These are phyloP conservation scores for Xestoiulus laeticollis DNA, from an alignment of 2,888 invertebrate genomes.

Conservation along the genomic window DNA sequence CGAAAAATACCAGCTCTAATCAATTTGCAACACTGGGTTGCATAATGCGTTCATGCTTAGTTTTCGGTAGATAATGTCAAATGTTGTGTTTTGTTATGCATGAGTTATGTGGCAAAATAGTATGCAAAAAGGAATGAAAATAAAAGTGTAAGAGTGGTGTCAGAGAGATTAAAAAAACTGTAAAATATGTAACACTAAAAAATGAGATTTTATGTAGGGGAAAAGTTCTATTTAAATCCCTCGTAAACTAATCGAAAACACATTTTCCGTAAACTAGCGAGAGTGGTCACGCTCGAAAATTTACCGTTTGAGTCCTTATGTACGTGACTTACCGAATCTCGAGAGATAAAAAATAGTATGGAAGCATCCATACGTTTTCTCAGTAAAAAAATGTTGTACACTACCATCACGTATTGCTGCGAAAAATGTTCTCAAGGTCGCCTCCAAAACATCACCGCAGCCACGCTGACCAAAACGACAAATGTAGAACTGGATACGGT, in stretches of 20 bases:
- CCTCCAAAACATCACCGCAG: background rate
- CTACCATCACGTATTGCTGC: background rate
- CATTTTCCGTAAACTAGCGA: background rate
- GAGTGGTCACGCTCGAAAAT: background rate
- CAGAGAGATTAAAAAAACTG: background rate
- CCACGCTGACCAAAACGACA: background rate
- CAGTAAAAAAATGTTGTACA: slow-evolving; percentile 3
- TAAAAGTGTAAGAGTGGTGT: background rate
- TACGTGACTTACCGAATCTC: background rate
- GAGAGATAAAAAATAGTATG: background rate
- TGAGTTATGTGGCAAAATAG: background rate
- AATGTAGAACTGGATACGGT: slow-evolving; percentile 35
- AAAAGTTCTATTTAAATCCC: background rate
- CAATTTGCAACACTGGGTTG: no score
- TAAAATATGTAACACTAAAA: background rate
- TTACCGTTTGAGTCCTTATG: background rate
- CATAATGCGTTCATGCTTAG: no score
- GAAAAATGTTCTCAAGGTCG: slow-evolving; percentile 31
- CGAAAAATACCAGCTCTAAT: no score
- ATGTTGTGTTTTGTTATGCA: no score
- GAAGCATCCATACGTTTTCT: background rate
- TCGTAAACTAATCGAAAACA: background rate
- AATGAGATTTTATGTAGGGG: background rate
- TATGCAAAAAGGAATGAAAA: background rate
- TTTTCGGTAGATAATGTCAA: no score